Conservation (phyloP, 2,797 vertebrate species). For the Myoxocephalus aenaeus region DNA sequence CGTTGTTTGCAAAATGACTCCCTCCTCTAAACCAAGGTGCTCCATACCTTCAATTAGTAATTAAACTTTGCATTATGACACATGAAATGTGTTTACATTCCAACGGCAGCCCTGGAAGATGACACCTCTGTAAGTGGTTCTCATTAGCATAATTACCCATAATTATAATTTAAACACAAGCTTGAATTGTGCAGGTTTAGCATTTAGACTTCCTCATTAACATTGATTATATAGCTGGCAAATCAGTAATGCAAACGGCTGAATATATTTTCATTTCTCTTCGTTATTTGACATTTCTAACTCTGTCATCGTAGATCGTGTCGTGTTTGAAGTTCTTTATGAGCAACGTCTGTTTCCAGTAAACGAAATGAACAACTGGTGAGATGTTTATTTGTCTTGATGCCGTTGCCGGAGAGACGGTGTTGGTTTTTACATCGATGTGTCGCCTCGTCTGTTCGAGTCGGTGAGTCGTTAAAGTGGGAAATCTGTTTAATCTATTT, state of each 20-base stretch:
- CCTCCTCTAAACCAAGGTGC: not conserved
- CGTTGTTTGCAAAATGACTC: not conserved
- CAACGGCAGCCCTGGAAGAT: constrained; percentile 7
- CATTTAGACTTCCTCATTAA: constrained; percentile 1
- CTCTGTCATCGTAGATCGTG: not conserved
- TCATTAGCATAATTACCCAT: constrained; percentile 32
- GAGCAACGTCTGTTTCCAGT: not conserved
- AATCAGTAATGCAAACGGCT: not conserved
- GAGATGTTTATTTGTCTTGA: not conserved
- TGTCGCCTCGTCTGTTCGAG: not conserved
- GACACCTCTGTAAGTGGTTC: constrained; percentile 3
- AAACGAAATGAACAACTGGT: not conserved
- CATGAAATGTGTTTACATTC: constrained; percentile 15
- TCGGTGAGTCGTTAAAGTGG: not conserved
- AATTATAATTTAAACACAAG: constrained; percentile 27
- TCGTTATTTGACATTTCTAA: not conserved
- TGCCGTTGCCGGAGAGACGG: not conserved
- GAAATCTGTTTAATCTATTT: not conserved
- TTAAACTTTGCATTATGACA: not conserved
- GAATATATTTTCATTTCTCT: not conserved
- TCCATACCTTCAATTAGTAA: not conserved
- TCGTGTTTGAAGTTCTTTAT: not conserved
- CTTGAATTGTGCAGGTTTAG: constrained; percentile 12
- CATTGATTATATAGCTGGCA: constrained; percentile 1
- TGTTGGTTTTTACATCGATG: not conserved